These are phyloP conservation scores for Echiichthys vipera DNA, from an alignment of 2,797 vertebrate species.

Conservation along the genomic window DNA sequence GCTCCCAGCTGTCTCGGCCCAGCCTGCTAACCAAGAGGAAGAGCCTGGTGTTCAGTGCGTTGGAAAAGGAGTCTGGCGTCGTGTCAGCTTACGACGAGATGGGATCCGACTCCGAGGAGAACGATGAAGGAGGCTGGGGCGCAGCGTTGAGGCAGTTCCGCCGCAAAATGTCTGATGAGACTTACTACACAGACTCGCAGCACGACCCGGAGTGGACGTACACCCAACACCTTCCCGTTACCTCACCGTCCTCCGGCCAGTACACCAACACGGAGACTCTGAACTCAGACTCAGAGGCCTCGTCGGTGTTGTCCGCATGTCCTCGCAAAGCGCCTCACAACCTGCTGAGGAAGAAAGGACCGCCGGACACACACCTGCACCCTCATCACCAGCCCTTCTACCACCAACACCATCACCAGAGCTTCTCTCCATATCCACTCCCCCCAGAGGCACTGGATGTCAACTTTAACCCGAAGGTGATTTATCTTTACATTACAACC, in stretches of 20 bases:
- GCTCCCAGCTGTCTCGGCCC: conserved; percentile 84
- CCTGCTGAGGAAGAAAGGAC: conserved; percentile 80
- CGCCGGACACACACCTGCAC: conserved; percentile 66
- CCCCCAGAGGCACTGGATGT: conserved; percentile 88
- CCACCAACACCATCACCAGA: conserved; percentile 71
- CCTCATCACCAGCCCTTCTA: conserved; percentile 66
- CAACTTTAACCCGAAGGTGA: conserved; percentile 93
- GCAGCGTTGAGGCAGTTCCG: conserved; percentile 77
- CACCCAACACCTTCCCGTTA: conserved; percentile 83
- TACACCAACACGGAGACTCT: conserved; percentile 91
- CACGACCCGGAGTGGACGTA: conserved; percentile 86
- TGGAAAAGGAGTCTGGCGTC: conserved; percentile 91
- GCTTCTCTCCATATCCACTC: conserved; percentile 59
- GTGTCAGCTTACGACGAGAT: conserved; percentile 94
- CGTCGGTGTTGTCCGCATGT: conserved; percentile 84
- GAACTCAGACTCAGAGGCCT: conserved; percentile 93
- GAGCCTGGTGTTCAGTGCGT: conserved; percentile 89
- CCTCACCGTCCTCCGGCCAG: conserved; percentile 87
- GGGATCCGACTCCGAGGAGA: conserved; percentile 91
- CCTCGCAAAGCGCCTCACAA: conserved; percentile 75
- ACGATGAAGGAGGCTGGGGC: conserved; percentile 86
- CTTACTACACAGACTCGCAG: conserved; percentile 85
- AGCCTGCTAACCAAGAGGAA: conserved; percentile 92
- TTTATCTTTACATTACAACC: not conserved
- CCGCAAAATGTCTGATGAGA: conserved; percentile 82